phyloP scores from a whole-genome alignment of 2,797 vertebrate species.

The Hyperoplus immaculatus region DNA sequence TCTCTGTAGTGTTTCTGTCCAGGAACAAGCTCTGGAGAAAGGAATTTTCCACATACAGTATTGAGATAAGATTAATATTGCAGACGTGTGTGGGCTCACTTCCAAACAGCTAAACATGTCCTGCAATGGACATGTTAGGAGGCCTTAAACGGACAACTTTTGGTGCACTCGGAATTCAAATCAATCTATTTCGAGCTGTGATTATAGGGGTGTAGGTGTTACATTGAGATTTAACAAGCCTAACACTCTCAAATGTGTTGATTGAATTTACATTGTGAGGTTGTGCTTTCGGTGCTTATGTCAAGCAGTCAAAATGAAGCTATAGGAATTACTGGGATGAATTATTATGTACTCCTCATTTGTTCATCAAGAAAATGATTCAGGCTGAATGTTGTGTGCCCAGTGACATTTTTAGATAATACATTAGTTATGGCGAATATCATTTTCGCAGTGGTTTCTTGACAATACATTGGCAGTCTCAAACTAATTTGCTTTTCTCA shows the following conservation, averaged over 20 bases:
- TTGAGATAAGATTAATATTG: conserved; percentile 52
- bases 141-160: conserved; percentile 22
- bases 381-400: not conserved
- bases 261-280: conserved; percentile 32
- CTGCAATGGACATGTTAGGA: conserved; percentile 22
- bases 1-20: conserved; percentile 36
- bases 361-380: conserved; percentile 31
- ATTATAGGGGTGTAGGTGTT: conserved; percentile 28
- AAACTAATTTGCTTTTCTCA: conserved; percentile 57
- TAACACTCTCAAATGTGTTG: conserved; percentile 25
- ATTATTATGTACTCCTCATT: not conserved
- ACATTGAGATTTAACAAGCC: conserved; percentile 23
- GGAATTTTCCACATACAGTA: conserved; percentile 35
- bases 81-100: conserved; percentile 8
- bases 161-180: conserved; percentile 22
- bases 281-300: not conserved
- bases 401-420: conserved; percentile 10
- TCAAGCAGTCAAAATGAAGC: not conserved
- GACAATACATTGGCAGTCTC: conserved; percentile 37
- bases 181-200: conserved; percentile 36
- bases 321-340: conserved; percentile 1
- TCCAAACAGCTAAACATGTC: conserved; percentile 31
- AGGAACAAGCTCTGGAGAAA: conserved; percentile 19
- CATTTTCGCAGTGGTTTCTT: conserved; percentile 40
- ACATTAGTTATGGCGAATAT: conserved; percentile 38